Evolutionary conservation across 2,113 vertebrate genomes (phyloP), one percentile per base, ranked within the genome.

Genomic region (Fregata magnificens): DNA sequence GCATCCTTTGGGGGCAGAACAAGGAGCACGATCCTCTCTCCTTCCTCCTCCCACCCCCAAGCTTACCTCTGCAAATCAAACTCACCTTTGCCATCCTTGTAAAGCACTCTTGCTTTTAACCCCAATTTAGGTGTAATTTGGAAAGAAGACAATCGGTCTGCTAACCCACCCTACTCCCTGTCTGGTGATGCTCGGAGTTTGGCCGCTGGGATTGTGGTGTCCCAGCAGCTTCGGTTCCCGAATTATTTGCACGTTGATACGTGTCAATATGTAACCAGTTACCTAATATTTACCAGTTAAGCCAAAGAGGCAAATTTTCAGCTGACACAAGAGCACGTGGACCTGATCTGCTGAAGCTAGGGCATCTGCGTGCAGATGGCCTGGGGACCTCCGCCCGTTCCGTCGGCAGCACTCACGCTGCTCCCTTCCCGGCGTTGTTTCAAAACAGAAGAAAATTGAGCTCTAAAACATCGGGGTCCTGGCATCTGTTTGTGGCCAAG

Each of bases 201-300:
- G 53, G 13, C 61, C 4, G 9, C 42, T 67, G 47, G n/a, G 49
- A 36, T 16, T 16, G 31, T 19, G 15, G 28, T 24, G 24, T 28
- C 36, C n/a, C 24, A n/a, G 14, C 25, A 58, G 28, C 62, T 79
- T 32, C 36, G 21, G 18, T 55, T 93, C 56, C 62, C 15, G 2
- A 63, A 42, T 52, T 80, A n/a, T 42, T 63, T 71, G 69, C 73
- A 85, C 1, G 0, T 29, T 24, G 38, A 38, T 29, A 58, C 0
- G 0, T 19, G 65, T 18, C 14, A 62, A 62, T 71, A 38, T 0
- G 0, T 38, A 38, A 52, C 29, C 8, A 1, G 26, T 36, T 49
- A 38, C 13, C 29, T 8, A 67, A 74, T 16, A 67, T 15, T 25
- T 49, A 77, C 17, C 36, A 38, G 31, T 16, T 59, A 78, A 70